Evolutionary conservation across 2,113 vertebrate genomes (phyloP), one percentile per base, ranked within the genome.

Genomic region (Tylochromis polylepis): DNA sequence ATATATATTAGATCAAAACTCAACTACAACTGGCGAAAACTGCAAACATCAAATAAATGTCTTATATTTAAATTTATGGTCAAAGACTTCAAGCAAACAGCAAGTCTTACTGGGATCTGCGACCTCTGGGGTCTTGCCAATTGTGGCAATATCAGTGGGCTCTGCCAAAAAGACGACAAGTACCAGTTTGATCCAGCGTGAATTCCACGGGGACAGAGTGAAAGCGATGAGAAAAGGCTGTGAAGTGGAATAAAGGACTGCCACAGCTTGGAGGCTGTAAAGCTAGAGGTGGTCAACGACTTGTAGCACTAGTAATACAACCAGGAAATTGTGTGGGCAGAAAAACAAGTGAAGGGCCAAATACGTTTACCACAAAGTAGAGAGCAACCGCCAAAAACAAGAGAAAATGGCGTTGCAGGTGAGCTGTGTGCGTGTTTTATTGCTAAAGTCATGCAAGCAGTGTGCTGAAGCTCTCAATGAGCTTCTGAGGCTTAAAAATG

Each of bases 91-190:
- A 94, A 94, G 95, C 94, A 95, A 91, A 92, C 87, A 93, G 79
- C 70, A 83, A 85, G 84, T 89, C 96, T 96, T 97, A 96, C 95
- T 96, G 94, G 94, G 88, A 91, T 92, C 80, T 86, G 92, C 91
- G 90, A 94, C 89, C 93, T 94, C 94, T 85, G 94, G 82, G 90
- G 91, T 81, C 83, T 91, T 91, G 92, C 83, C 93, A 93, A 67
- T 93, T 84, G 92, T 58, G 81, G 83, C 87, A 95, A 89, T 91
- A 95, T 94, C 43, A 11, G 93, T 93, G 60, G 94, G 90, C 88
- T 81, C 96, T 96, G 96, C 89, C 93, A 95, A 96, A 93, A 93
- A 96, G 88, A 96, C 93, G 95, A 96, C 93, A 96, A 60, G 91
- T 91, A 92, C 89, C 92, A 91, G 67, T 86, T 94, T 95, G 83